Conservation (phyloP, 2,888 invertebrate genomes). For the Metalampra italica region DNA sequence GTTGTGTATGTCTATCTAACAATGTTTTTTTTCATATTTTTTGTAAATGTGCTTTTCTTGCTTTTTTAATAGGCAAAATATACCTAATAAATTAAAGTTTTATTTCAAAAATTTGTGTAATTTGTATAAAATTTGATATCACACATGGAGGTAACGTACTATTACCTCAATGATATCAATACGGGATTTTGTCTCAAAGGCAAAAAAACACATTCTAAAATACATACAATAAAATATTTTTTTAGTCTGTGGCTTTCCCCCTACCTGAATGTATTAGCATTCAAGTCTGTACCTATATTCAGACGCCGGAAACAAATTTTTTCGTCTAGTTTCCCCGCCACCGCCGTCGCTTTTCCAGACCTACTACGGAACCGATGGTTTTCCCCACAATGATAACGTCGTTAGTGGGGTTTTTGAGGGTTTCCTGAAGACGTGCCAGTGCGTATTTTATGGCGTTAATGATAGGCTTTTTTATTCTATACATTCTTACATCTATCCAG, state of each 20-base stretch:
- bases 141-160: too few species aligned
- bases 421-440: constrained; percentile 45
- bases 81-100: too few species aligned
- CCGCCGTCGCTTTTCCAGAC: constrained; percentile 54
- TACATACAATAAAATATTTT: neutral
- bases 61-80: too few species aligned
- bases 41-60: too few species aligned
- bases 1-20: too few species aligned
- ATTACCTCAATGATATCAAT: too few species aligned
- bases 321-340: constrained; percentile 62
- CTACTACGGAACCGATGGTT: constrained; percentile 56
- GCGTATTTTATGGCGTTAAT: constrained; percentile 30
- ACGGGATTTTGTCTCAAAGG: too few species aligned
- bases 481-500: too few species aligned
- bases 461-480: constrained; percentile 8
- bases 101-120: too few species aligned
- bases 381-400: constrained; percentile 65
- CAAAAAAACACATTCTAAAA: neutral
- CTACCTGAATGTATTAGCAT: constrained; percentile 6
- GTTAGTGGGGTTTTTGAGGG: constrained; percentile 50
- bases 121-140: too few species aligned
- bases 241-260: neutral
- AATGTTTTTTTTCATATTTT: too few species aligned
- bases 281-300: constrained; percentile 32
- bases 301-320: constrained; percentile 62